Evolutionary conservation across 2,888 invertebrate species (phyloP), one percentile per base, ranked within the genome.

Genomic region (Seira sanloemensis): DNA sequence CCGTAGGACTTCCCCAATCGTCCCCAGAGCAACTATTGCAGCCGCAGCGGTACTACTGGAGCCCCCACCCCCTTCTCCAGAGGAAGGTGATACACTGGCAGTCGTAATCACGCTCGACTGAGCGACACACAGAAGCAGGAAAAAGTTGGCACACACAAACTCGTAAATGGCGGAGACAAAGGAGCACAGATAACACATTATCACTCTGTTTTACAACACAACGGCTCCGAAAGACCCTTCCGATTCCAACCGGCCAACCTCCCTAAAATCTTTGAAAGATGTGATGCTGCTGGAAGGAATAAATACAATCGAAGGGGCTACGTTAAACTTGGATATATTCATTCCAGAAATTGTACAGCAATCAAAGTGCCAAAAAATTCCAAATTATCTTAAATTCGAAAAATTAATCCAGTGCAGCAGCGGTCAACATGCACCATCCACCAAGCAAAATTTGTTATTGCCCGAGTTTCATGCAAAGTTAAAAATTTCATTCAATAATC

Each of bases 121-220:
- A 16, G 79, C 54, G 46, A 80, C 58, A 67, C 80, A 80, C 65
- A 86, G 58, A 27, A 86, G 82, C 19, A 86, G 72, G 84, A 86
- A 86, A 71, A 86, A 86, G 73, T 86, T 84, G 73, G 86, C 81
- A 75, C 84, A 86, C 74, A 86, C 82, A 67, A 85, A 86, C 71
- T 81, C 84, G 73, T 85, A 86, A 66, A 86, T 78, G 27, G 86
- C 81, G 18, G 78, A 78, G 23, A 86, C 76, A 62, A 86, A 78
- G 5, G 75, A 58, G 66, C 86, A 86, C 5, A 86, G 76, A 78
- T 78, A 77, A 75, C 86, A 86, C 86, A 86, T 86, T 74, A 78
- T 78, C 27, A 71, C 37, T 37, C 46, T 37, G 37, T 4, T 7
- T 37, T 7, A 37, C 5, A 12, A 12, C 4, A 37, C 37, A 37